These are phyloP conservation scores for Pygoscelis antarcticus DNA, from an alignment of 2,113 vertebrate genomes.

Conservation along the genomic window DNA sequence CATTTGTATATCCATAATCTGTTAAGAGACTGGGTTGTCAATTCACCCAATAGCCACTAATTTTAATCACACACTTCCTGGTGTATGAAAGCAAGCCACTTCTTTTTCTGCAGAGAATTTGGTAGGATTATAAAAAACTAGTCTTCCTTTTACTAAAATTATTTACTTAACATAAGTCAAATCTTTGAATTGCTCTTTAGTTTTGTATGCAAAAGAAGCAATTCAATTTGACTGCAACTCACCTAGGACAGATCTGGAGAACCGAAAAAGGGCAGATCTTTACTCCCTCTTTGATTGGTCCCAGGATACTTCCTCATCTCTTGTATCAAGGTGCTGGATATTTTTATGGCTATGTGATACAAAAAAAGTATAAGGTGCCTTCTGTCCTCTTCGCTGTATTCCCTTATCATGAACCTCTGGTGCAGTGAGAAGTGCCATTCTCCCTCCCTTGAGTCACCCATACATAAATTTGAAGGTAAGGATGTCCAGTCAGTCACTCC, in stretches of 20 bases:
- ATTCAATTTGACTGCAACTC: background rate
- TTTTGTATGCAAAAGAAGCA: background rate
- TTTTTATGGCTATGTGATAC: background rate
- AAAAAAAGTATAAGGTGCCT: background rate
- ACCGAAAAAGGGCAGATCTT: background rate
- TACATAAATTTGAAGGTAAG: background rate
- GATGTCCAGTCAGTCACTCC: fast-evolving
- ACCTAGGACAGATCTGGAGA: background rate
- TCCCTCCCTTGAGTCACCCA: background rate
- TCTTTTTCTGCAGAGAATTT: background rate
- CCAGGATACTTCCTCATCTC: background rate
- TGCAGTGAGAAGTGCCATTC: background rate
- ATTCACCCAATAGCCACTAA: background rate
- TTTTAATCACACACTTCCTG: background rate
- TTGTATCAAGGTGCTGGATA: background rate
- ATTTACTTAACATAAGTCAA: background rate
- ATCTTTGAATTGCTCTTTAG: background rate
- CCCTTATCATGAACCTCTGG: background rate
- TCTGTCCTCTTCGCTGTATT: background rate
- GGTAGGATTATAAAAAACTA: background rate
- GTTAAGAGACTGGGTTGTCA: background rate
- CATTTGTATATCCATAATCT: background rate
- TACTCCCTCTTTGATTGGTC: background rate
- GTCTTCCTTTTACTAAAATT: background rate
- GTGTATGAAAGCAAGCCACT: background rate